Conservation (phyloP, 2,888 invertebrate genomes). For the Drosophila recens region DNA sequence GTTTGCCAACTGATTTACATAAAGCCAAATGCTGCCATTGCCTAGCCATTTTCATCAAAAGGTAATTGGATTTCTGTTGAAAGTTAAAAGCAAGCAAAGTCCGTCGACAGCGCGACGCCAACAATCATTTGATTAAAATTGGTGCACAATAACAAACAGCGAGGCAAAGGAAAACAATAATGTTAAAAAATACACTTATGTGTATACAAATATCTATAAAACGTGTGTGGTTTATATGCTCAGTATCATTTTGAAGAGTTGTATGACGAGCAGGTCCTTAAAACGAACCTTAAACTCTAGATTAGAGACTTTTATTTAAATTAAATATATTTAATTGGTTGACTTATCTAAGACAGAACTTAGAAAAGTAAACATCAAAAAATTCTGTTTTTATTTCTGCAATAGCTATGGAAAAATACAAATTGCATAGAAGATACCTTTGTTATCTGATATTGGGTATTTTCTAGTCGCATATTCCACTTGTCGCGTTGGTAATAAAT, state of each 20-base stretch:
- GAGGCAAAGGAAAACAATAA: constrained; percentile 44
- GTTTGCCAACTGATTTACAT: constrained; percentile 71
- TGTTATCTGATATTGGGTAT: constrained; percentile 24
- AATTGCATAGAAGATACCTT: not conserved
- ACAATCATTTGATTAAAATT: constrained; percentile 75
- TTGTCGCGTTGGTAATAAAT: constrained; percentile 57
- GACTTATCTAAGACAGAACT: not conserved
- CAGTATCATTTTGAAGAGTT: constrained; percentile 1
- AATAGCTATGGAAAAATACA: not conserved
- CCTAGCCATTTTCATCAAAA: constrained; percentile 68
- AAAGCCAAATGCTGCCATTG: constrained; percentile 63
- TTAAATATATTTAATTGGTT: not conserved
- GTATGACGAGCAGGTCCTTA: not conserved
- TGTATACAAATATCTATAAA: constrained; percentile 26
- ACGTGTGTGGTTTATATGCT: constrained; percentile 38
- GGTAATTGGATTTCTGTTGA: constrained; percentile 71
- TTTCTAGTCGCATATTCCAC: constrained; percentile 4
- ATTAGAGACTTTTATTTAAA: too few species aligned
- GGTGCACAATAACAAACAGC: constrained; percentile 44
- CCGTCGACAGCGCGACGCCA: constrained; percentile 51
- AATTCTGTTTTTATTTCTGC: not conserved
- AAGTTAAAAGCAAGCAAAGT: constrained; percentile 28
- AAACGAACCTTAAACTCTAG: too few species aligned
- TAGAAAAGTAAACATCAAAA: not conserved
- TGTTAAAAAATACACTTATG: constrained; percentile 22